These are phyloP conservation scores for honey bee (Apis mellifera) DNA, from an alignment of 1,140 invertebrate species.

Conservation along the genomic window DNA sequence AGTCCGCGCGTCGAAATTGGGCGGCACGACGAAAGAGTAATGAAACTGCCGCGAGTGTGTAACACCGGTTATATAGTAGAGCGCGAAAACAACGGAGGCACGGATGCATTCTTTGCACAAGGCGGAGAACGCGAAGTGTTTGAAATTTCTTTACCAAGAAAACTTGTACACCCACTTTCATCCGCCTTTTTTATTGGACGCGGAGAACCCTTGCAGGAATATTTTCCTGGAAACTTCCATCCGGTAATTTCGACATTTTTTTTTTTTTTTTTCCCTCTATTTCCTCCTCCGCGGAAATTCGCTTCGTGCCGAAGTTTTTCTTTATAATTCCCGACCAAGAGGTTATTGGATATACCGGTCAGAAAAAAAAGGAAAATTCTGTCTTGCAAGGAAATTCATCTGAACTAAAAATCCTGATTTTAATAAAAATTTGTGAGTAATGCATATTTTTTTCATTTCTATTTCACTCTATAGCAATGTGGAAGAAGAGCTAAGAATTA, in stretches of 20 bases:
- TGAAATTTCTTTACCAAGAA: conserved; percentile 53
- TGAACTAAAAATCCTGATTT: too few relatives aligned
- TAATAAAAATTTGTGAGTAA: too few relatives aligned
- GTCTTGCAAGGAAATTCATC: too few relatives aligned
- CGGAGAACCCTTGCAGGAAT: conserved; percentile 10
- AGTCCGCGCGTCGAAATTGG: conserved; percentile 8
- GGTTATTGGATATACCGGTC: neutral
- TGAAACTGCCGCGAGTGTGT: conserved; percentile 60
- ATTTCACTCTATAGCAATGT: too few relatives aligned
- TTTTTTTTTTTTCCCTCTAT: neutral
- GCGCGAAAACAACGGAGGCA: conserved; percentile 48
- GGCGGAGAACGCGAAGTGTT: conserved; percentile 21
- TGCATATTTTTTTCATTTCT: too few relatives aligned
- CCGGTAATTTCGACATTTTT: neutral
- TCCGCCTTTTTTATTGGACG: conserved; percentile 14
- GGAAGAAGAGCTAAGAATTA: too few relatives aligned
- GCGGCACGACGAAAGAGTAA: conserved; percentile 40
- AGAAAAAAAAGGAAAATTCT: too few relatives aligned
- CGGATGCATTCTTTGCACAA: conserved; percentile 24
- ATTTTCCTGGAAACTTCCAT: conserved; percentile 9
- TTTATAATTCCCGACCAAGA: neutral
- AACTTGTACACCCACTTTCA: conserved; percentile 22
- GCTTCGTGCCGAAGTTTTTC: neutral
- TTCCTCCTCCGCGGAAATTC: neutral
- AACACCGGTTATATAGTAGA: conserved; percentile 41